These are phyloP conservation scores for Schizothorax lantsangensis DNA, from an alignment of 2,797 vertebrate genomes.

Conservation along the genomic window DNA sequence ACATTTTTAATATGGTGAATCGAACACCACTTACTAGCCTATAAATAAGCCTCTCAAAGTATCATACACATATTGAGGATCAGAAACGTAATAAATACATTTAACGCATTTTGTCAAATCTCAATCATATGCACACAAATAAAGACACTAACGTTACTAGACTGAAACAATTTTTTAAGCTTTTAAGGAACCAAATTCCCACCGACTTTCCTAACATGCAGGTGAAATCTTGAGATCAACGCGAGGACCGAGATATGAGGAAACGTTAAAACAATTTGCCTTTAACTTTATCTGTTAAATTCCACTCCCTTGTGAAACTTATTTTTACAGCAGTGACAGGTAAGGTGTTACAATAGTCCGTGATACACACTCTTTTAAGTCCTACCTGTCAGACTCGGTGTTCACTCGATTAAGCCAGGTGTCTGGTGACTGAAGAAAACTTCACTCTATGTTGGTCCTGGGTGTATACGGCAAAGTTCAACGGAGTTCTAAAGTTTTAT, in stretches of 20 bases:
- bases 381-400: conserved; percentile 49
- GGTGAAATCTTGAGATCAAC: not conserved
- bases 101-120: not conserved
- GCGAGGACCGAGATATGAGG: not conserved
- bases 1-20: not conserved
- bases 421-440: conserved; percentile 22
- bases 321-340: not conserved
- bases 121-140: not conserved
- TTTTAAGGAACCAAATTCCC: not conserved
- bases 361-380: not conserved
- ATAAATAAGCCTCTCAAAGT: not conserved
- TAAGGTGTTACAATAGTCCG: not conserved
- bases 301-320: not conserved
- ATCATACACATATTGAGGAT: not conserved
- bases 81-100: not conserved
- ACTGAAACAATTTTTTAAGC: not conserved
- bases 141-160: not conserved
- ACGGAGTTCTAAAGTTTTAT: not conserved
- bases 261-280: not conserved
- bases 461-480: not conserved
- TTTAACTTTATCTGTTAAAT: not conserved
- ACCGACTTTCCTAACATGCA: conserved; percentile 18
- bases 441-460: not conserved
- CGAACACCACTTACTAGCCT: not conserved
- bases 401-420: conserved; percentile 31